phyloP scores from a whole-genome alignment of 2,888 invertebrate species.

The Acanthosepion esculentum region DNA sequence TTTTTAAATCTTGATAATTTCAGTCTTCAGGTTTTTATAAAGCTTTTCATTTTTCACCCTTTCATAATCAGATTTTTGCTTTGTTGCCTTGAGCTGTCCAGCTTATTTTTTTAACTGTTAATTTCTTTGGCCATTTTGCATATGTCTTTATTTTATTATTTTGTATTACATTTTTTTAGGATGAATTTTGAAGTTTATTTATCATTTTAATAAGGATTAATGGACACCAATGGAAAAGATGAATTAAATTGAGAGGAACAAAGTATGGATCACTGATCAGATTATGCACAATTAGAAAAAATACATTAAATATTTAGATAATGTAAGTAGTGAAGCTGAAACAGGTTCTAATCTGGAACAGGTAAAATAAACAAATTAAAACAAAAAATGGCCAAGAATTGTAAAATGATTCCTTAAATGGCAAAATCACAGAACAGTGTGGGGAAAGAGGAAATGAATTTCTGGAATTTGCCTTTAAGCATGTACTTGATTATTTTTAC shows the following conservation, averaged over 20 bases:
- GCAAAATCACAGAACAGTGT: neutral
- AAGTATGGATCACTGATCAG: neutral
- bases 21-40: too few species aligned
- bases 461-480: constrained; percentile 33
- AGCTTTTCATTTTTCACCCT: neutral
- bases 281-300: neutral
- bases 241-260: neutral
- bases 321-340: neutral
- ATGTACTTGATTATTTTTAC: neutral
- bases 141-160: too few species aligned
- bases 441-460: constrained; percentile 17
- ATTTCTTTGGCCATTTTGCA: too few species aligned
- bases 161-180: too few species aligned
- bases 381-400: neutral
- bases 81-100: neutral
- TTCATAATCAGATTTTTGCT: neutral
- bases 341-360: neutral
- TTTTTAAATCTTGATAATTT: too few species aligned
- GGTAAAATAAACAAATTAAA: neutral
- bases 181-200: too few species aligned
- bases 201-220: neutral
- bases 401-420: neutral
- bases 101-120: too few species aligned
- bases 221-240: neutral
- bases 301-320: neutral